Percentiles rank a stretch among this genome's conserved stretches.
Conservation (phyloP, 1,140 invertebrate genomes). For the Ericerus pela region DNA sequence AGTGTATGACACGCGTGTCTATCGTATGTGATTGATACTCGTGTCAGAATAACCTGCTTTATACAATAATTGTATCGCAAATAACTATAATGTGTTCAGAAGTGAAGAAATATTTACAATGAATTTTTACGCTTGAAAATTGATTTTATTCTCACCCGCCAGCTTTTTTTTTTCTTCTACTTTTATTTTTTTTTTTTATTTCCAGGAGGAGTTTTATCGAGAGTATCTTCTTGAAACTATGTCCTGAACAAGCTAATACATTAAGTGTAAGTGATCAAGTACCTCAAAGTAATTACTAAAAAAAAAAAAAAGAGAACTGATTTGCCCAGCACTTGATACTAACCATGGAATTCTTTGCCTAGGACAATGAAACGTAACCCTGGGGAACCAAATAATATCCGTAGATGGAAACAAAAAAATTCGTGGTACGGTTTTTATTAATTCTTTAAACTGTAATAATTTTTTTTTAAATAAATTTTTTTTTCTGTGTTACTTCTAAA, state of each 20-base stretch:
- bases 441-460: background rate
- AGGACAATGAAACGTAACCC: background rate
- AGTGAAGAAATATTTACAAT: too few relatives aligned
- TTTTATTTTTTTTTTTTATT: slow-evolving; percentile 25
- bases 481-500: background rate
- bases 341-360: background rate
- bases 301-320: background rate
- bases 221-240: slow-evolving; percentile 43
- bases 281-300: background rate
- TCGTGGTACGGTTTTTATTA: background rate
- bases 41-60: too few relatives aligned
- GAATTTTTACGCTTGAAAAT: too few relatives aligned
- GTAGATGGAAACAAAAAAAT: background rate
- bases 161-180: slow-evolving; percentile 8
- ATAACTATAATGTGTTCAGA: too few relatives aligned
- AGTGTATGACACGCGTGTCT: too few relatives aligned
- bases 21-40: too few relatives aligned
- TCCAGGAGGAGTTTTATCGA: slow-evolving; percentile 44
- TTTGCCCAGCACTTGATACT: background rate
- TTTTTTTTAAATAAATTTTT: background rate
- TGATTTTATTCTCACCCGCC: too few relatives aligned
- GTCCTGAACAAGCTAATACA: slow-evolving; percentile 42
- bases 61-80: too few relatives aligned
- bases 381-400: background rate
- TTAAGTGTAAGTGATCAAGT: slow-evolving; percentile 33